Percentiles rank a stretch among this genome's conserved stretches.
These are phyloP conservation scores for Apamea crenata DNA, from an alignment of 2,888 invertebrate species.

Conservation along the genomic window DNA sequence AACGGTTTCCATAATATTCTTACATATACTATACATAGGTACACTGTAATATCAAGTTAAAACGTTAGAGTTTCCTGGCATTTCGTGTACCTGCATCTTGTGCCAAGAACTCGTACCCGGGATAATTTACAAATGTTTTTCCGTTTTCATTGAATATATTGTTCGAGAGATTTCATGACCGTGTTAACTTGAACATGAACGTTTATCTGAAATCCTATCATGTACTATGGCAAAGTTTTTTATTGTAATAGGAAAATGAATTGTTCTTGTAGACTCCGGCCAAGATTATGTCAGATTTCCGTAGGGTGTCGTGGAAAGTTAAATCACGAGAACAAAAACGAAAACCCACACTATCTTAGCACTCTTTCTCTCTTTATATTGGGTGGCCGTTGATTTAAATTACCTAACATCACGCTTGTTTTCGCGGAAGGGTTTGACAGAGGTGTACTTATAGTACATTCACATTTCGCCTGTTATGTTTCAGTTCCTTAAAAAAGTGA, in stretches of 20 bases:
- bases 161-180: conserved; percentile 55
- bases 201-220: conserved; percentile 50
- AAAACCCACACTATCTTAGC: neutral
- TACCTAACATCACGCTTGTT: neutral
- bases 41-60: conserved; percentile 24
- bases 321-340: conserved; percentile 21
- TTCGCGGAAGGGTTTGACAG: neutral
- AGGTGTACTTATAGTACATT: neutral
- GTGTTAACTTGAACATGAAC: conserved; percentile 52
- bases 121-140: conserved; percentile 60
- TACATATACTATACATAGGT: conserved; percentile 10
- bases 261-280: conserved; percentile 21
- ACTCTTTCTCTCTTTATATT: neutral
- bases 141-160: conserved; percentile 49
- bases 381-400: neutral
- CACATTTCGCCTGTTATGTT: neutral
- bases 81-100: conserved; percentile 50
- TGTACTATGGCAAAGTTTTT: conserved; percentile 38
- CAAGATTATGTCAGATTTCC: conserved; percentile 46
- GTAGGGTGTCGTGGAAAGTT: conserved; percentile 4
- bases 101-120: conserved; percentile 48
- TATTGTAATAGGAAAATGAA: conserved; percentile 45
- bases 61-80: conserved; percentile 14
- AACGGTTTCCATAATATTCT: neutral
- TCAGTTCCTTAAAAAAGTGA: neutral